Evolutionary conservation across 2,113 vertebrate genomes (phyloP).

Genomic region (Phylloscopus trochiloides): DNA sequence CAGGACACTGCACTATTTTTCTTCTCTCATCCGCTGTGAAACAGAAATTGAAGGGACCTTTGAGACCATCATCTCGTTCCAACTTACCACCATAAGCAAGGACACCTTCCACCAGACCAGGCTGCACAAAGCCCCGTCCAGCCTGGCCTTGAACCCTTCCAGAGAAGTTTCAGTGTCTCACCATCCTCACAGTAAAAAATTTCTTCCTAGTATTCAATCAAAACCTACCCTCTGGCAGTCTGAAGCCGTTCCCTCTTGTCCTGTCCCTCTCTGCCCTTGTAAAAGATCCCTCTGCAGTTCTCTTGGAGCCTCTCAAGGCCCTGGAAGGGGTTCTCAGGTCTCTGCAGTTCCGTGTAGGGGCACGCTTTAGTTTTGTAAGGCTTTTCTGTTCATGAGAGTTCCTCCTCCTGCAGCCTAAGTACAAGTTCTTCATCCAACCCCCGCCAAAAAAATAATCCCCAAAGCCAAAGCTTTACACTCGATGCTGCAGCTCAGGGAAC

Average conservation of each 20-base stretch:
- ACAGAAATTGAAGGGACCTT: neutral
- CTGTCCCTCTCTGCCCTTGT: neutral
- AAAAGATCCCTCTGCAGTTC: neutral
- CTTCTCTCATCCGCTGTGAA: neutral
- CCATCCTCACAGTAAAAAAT: neutral
- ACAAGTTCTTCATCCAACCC: neutral
- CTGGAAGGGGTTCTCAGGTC: neutral
- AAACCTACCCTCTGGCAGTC: neutral
- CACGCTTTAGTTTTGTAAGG: neutral
- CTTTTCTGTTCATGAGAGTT: neutral
- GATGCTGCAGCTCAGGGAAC: neutral
- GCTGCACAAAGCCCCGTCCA: neutral
- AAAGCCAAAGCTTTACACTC: neutral
- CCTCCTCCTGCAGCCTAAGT: neutral
- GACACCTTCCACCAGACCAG: neutral
- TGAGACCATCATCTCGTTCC: accelerated
- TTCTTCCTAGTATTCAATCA: neutral
- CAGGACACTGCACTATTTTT: neutral
- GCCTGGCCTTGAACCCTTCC: neutral
- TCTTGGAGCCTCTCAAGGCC: neutral
- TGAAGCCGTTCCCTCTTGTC: neutral
- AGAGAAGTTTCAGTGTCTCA: neutral
- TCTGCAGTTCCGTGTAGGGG: neutral
- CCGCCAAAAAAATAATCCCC: neutral
- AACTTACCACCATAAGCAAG: neutral